Evolutionary conservation across 2,888 invertebrate species (phyloP), one percentile per base, ranked within the genome.

Genomic region (Dromius quadrimaculatus): DNA sequence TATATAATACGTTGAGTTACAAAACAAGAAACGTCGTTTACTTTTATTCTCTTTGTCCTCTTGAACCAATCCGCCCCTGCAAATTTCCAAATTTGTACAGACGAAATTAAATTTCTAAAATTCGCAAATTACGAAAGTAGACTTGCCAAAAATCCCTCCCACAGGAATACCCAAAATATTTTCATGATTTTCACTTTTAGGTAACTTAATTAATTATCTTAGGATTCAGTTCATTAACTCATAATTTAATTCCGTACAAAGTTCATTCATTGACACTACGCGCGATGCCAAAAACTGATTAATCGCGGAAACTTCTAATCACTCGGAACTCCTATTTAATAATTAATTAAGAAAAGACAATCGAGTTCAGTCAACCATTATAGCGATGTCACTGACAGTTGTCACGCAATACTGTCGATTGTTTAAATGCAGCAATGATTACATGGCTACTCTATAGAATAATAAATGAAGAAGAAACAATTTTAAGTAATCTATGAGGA

Each of bases 311-410:
- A 50, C 23, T 22, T 50, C 47, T 50, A 50, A 50, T 50, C 11
- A 50, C 4, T 22, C 47, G 3, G 28, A 47, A 23, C 45, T 17
- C 22, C 15, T 43, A 43, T 28, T 43, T 15, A 45, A 43, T 63
- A 1, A 43, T 43, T 43, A 63, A 63, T 63, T 63, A 32, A 17
- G 28, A 43, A 63, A 22, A 43, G 22, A 43, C 22, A 62, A 62
- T 62, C 41, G 17, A 17, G 63, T 43, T 43, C 63, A 63, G 28
- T 43, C 20, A 41, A 43, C 41, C 36, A 45, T 28, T 9, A 63
- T 41, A 47, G 20, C n/a, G 34, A 17, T 47, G 64, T 17, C 64
- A 64, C 19, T 47, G 64, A 47, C 45, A 47, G 4, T 41, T 32
- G 32, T 45, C 43, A 34, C 64, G 8, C 43, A 47, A 64, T n/a